Percentiles rank a stretch among this genome's conserved stretches.
phyloP scores from a whole-genome alignment of 2,113 vertebrate genomes.

The Oryzias woworae region DNA sequence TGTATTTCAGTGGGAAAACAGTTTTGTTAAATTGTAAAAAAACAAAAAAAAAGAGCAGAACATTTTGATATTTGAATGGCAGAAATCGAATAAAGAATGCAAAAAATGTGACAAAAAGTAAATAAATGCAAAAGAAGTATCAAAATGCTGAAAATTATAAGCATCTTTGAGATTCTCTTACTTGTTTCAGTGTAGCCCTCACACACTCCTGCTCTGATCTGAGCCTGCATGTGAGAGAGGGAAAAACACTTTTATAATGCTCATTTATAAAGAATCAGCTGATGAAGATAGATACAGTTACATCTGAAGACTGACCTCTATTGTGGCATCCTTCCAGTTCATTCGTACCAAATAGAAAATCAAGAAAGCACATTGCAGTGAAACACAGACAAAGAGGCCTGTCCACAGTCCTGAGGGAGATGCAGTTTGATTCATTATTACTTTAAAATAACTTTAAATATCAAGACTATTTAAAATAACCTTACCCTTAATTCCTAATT shows the following conservation, averaged over 20 bases:
- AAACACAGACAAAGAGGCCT: conserved; percentile 77
- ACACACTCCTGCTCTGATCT: conserved; percentile 64
- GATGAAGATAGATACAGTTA: neutral
- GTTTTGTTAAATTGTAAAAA: too few relatives aligned
- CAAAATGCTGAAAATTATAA: neutral
- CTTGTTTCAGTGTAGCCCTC: conserved; percentile 21
- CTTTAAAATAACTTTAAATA: too few relatives aligned
- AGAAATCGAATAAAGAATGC: too few relatives aligned
- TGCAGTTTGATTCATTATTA: neutral
- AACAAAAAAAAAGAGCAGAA: too few relatives aligned
- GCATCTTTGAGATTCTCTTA: conserved; percentile 40
- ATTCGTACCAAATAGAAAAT: conserved; percentile 71
- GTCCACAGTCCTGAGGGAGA: conserved; percentile 83
- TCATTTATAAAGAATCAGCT: neutral
- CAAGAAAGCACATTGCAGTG: conserved; percentile 77
- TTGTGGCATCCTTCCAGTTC: conserved; percentile 81
- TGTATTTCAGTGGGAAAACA: too few relatives aligned
- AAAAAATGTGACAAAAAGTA: neutral
- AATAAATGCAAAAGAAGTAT: neutral
- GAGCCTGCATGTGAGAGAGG: conserved; percentile 57
- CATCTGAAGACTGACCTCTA: conserved; percentile 74
- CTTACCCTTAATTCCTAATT: conserved; percentile 82
- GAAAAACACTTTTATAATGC: conserved; percentile 7
- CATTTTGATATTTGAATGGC: too few relatives aligned
- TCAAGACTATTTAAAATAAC: neutral